Evolutionary conservation across 1,140 invertebrate species (phyloP).

Genomic region (Anadara kagoshimensis): DNA sequence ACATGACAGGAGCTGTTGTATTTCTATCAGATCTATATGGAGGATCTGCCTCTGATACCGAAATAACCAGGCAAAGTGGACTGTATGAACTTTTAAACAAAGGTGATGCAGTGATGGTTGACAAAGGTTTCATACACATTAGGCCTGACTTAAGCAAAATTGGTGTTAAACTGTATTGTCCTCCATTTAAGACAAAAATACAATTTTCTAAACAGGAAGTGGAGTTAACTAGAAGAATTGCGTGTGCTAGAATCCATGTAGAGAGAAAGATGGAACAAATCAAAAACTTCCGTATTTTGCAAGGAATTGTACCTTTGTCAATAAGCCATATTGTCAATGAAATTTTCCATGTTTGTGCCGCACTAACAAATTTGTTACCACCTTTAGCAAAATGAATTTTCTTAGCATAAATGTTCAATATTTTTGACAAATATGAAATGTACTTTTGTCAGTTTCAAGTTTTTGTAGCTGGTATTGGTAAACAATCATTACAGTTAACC

Average conservation of each 20-base stretch:
- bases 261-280: conserved; percentile 32
- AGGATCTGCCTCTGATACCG: conserved; percentile 20
- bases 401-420: too few relatives aligned
- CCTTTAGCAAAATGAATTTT: conserved; percentile 25
- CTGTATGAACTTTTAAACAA: conserved; percentile 14
- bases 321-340: conserved; percentile 20
- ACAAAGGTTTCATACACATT: conserved; percentile 9
- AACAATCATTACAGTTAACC: too few relatives aligned
- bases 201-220: conserved; percentile 22
- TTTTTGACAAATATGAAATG: too few relatives aligned
- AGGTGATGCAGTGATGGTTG: conserved; percentile 35
- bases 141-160: neutral
- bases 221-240: conserved; percentile 16
- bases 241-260: conserved; percentile 20
- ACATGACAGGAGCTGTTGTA: too few relatives aligned
- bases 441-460: too few relatives aligned
- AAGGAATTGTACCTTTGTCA: conserved; percentile 22
- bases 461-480: too few relatives aligned
- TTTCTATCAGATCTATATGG: conserved; percentile 15
- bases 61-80: conserved; percentile 25
- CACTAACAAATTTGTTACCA: conserved; percentile 33
- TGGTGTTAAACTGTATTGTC: conserved; percentile 18
- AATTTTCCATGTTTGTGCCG: conserved; percentile 27
- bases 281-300: conserved; percentile 29
- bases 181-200: conserved; percentile 24